A percentile compares a stretch with the other conserved stretches of the same genome.
These are phyloP conservation scores for Harpegnathos saltator DNA, from an alignment of 1,140 invertebrate genomes.

Conservation along the genomic window DNA sequence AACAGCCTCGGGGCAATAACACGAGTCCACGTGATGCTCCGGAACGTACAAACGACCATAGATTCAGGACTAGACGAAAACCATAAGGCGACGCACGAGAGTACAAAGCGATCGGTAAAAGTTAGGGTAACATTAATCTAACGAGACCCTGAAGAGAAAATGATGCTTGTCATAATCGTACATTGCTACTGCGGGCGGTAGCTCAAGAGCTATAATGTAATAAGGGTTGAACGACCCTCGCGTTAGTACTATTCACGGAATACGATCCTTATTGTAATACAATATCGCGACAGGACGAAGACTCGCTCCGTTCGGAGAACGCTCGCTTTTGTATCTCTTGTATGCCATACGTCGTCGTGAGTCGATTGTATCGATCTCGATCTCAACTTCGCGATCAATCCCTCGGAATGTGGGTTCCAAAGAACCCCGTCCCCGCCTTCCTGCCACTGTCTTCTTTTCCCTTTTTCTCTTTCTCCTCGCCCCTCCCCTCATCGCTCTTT, in stretches of 20 bases:
- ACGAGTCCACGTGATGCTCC: no score
- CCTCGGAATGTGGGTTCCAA: constrained; percentile 44
- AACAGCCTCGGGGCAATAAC: no score
- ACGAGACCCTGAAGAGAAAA: neutral
- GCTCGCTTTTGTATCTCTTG: constrained; percentile 6
- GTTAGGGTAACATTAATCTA: no score
- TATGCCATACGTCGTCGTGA: neutral
- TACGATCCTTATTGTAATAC: constrained; percentile 20
- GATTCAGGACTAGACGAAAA: no score
- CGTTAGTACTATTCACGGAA: neutral
- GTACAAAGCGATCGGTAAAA: no score
- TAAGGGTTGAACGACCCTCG: constrained; percentile 43
- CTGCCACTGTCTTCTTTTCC: neutral
- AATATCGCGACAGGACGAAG: neutral
- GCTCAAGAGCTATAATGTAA: constrained; percentile 18
- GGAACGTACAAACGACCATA: no score
- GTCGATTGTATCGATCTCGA: constrained; percentile 46
- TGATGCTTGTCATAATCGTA: neutral
- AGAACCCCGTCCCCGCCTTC: constrained; percentile 3
- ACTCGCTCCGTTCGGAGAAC: neutral
- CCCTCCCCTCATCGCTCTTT: neutral
- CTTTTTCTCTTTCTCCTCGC: constrained; percentile 8
- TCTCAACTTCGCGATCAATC: constrained; percentile 51
- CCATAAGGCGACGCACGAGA: no score
- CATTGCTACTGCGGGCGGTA: neutral